Evolutionary conservation across 2,888 invertebrate species (phyloP), one percentile per base, ranked within the genome.

Genomic region (Leptinotarsa juncta): DNA sequence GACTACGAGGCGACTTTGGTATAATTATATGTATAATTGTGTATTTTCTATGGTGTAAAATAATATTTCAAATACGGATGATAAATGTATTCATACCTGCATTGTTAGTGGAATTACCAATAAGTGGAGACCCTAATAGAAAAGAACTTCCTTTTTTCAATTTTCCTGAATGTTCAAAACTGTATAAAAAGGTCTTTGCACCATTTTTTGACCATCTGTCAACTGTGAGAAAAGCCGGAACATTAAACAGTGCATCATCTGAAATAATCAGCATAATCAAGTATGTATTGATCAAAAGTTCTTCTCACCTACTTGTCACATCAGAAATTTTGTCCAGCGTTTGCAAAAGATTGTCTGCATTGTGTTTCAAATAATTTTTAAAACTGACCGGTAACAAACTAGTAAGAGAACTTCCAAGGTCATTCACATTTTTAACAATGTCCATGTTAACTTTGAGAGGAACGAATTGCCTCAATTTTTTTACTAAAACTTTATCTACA

Each of bases 171-270:
- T 94, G 92, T 80, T 95, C 94, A 84, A 95, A 95, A 83, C 93
- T 92, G 85, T 95, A 95, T 70, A 95, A 89, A 84, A 90, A 94
- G 0, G 94, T 91, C 0, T 92, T 90, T 0, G 92, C 91, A 1
- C 89, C 88, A 66, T 78, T 80, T 75, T 92, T 91, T 0, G 89
- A 85, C 95, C 95, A 95, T n/a, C 91, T 89, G 77, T 92, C 89
- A 0, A 92, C 92, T 5, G 93, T 93, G 67, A 94, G 87, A 84
- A 93, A 93, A 1, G 94, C 94, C 1, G 95, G 95, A 70, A 93
- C 90, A 84, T 94, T 95, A 84, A 94, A 95, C 20, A 95, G 85
- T 0, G 94, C 94, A 84, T 95, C 95, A 32, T 92, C 94, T 90
- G 88, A 74, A 85, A 82, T 23, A 70, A 57, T 57, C 68, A 32